These are phyloP conservation scores for Ramphastos sulfuratus DNA, from an alignment of 2,113 vertebrate genomes.

Conservation along the genomic window DNA sequence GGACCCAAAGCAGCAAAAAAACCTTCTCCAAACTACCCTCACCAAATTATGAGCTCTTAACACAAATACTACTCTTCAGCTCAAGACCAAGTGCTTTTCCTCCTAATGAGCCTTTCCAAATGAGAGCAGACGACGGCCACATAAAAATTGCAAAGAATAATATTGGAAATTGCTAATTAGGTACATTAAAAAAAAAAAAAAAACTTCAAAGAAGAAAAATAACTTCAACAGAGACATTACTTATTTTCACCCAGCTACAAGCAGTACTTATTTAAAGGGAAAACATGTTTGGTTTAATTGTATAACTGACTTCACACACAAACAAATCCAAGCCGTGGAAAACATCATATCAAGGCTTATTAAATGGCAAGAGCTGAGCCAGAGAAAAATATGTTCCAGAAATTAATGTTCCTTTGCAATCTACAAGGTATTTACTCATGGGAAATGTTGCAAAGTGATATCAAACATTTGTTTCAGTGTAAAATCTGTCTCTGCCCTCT, in stretches of 20 bases:
- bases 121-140: background rate
- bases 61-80: background rate
- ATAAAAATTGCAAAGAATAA: conserved; percentile 1
- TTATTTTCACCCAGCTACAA: background rate
- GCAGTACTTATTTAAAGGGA: background rate
- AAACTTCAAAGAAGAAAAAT: background rate
- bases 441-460: conserved; percentile 6
- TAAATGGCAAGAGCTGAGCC: background rate
- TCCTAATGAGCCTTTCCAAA: background rate
- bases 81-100: background rate
- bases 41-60: background rate
- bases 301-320: background rate
- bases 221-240: background rate
- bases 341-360: background rate
- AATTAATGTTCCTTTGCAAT: background rate
- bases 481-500: background rate
- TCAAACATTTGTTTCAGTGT: background rate
- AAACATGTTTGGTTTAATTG: conserved; percentile 31
- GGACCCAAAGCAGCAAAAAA: background rate
- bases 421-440: background rate
- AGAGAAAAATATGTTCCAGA: background rate
- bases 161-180: background rate
- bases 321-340: background rate
- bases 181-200: background rate
- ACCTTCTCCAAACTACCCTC: background rate